phyloP scores from a whole-genome alignment of 2,113 vertebrate genomes.

The Rhinopithecus roxellana region DNA sequence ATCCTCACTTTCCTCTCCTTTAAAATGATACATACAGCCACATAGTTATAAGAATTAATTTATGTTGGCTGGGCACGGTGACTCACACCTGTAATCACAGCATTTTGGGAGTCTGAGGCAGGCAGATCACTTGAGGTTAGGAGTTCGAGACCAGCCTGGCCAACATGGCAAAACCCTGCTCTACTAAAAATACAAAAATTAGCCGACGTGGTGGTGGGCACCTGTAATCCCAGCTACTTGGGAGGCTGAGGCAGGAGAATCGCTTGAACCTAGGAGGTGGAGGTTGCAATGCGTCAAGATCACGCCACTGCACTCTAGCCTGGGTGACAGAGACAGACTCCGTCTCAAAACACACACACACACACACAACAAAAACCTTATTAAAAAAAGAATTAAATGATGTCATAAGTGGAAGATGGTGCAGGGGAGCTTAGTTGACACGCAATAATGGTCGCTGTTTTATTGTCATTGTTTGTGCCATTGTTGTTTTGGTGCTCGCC shows the following conservation, averaged over 20 bases:
- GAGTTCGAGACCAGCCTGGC: neutral
- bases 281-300: neutral
- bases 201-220: no score
- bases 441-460: fast-evolving
- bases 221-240: neutral
- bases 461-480: no score
- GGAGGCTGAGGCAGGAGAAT: neutral
- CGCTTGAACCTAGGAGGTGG: neutral
- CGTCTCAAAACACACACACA: no score
- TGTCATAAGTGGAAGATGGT: neutral
- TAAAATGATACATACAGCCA: neutral
- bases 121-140: neutral
- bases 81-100: neutral
- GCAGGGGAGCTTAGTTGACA: neutral
- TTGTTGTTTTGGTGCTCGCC: neutral
- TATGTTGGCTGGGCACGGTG: neutral
- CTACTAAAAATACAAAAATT: neutral
- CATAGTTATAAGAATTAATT: neutral
- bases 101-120: neutral
- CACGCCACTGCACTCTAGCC: neutral
- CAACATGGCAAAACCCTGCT: neutral
- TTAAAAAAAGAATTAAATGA: neutral
- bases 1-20: neutral
- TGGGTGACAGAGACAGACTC: neutral
- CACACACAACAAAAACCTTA: no score